These are phyloP conservation scores for Argynnis bischoffii DNA, from an alignment of 2,888 invertebrate species.

Conservation along the genomic window DNA sequence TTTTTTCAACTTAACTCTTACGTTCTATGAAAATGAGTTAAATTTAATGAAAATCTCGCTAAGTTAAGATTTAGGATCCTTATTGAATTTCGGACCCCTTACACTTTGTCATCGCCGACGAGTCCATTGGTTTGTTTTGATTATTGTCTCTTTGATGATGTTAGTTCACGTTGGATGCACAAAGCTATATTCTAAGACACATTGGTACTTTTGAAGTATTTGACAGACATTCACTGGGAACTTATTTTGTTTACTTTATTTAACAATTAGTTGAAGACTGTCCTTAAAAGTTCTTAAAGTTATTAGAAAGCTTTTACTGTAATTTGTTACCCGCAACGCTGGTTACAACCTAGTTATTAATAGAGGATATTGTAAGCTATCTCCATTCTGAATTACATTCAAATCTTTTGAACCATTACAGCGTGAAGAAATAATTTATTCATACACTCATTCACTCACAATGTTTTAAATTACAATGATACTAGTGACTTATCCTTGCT, in stretches of 20 bases:
- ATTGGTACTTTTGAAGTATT: slow-evolving; percentile 56
- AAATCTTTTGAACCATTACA: too few relatives aligned
- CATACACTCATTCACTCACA: too few relatives aligned
- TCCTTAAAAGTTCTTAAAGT: background rate
- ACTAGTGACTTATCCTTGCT: too few relatives aligned
- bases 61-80: slow-evolving; percentile 55
- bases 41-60: slow-evolving; percentile 69
- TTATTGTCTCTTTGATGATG: slow-evolving; percentile 54
- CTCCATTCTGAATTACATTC: too few relatives aligned
- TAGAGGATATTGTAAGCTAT: too few relatives aligned
- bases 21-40: slow-evolving; percentile 29
- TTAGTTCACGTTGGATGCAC: slow-evolving; percentile 66
- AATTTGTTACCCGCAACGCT: background rate
- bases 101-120: slow-evolving; percentile 14
- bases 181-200: slow-evolving; percentile 46
- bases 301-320: background rate
- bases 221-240: slow-evolving; percentile 50
- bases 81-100: slow-evolving; percentile 59
- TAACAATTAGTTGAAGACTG: slow-evolving; percentile 1
- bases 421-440: too few relatives aligned
- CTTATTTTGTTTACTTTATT: slow-evolving; percentile 3
- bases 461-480: too few relatives aligned
- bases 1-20: background rate
- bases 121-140: slow-evolving; percentile 19
- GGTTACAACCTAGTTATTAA: too few relatives aligned